Evolutionary conservation across 2,888 invertebrate genomes (phyloP).

Genomic region (Dynastes hyllus): DNA sequence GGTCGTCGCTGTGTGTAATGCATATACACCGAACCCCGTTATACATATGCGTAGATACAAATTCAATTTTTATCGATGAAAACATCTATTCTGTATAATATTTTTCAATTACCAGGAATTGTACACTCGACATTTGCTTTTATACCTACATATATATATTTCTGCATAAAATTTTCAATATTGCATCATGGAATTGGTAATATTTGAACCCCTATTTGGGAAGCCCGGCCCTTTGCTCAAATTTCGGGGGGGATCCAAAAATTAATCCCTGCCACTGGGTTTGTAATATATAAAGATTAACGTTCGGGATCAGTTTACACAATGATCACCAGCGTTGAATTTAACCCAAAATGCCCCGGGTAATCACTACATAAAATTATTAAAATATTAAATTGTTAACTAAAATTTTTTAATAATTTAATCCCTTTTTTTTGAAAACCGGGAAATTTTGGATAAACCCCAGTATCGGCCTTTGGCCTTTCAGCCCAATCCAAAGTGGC

Average conservation of each 20-base stretch:
- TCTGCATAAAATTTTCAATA: background rate
- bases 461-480: too few relatives aligned
- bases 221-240: too few relatives aligned
- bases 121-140: background rate
- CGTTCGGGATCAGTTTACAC: background rate
- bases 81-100: background rate
- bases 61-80: background rate
- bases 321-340: background rate
- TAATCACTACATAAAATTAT: background rate
- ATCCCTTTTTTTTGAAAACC: too few relatives aligned
- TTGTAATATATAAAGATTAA: slow-evolving; percentile 1
- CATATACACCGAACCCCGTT: background rate
- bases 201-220: too few relatives aligned
- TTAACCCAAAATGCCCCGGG: background rate
- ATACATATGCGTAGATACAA: background rate
- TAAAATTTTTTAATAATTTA: too few relatives aligned
- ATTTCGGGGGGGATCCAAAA: background rate
- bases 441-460: too few relatives aligned
- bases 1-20: background rate
- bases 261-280: background rate
- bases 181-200: background rate
- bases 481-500: too few relatives aligned
- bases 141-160: background rate
- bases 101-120: background rate
- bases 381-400: too few relatives aligned